Base-by-base conservation (phyloP, 2,113 vertebrate species). In the Corythaixoides concolor region DNA sequence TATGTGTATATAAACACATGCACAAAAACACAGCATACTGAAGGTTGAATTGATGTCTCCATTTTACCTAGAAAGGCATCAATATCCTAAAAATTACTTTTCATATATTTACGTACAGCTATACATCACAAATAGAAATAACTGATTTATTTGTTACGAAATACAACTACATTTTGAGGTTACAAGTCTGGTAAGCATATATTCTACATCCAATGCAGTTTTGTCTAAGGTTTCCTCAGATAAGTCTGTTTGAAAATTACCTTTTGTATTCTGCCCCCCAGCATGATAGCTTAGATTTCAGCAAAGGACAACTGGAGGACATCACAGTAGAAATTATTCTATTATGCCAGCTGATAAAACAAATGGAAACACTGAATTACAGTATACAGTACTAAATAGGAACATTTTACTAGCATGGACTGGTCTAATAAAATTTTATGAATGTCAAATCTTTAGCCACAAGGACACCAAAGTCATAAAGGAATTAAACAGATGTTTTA, bases 251-350 rank as follows among this genome's bases (percentile, higher is more conserved):
- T 95, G 85, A 94, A 97, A 97, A 97, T 91, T 96, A 93, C 79
- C 84, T 96, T 94, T 97, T 89, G 47, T 85, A 41, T 86, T 92
- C 45, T 82, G 56, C 53, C 45, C 52, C 88, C 91, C 55, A 88
- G 77, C 74, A 45, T 52, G 85, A 78, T 63, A 90, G 74, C 85
- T 94, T 84, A 93, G 62, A 92, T 85, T 97, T 72, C 94, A 89
- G 24, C 32, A 95, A 85, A 97, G 97, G 96, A 97, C 96, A 95
- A 88, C 55, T 88, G 67, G 88, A 98, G 95, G 97, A 95, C 87
- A 64, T 72, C 67, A 58, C 53, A 94, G 72, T 41, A 78, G 50
- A 80, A 77, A 80, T 84, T 56, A 86, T 37, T 85, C 63, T 75
- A 60, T 96, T 92, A 85, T 77, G 73, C 72, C 47, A n/a, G 56